These are phyloP conservation scores for Eleutherodactylus coqui DNA, from an alignment of 2,797 vertebrate genomes.

Conservation along the genomic window DNA sequence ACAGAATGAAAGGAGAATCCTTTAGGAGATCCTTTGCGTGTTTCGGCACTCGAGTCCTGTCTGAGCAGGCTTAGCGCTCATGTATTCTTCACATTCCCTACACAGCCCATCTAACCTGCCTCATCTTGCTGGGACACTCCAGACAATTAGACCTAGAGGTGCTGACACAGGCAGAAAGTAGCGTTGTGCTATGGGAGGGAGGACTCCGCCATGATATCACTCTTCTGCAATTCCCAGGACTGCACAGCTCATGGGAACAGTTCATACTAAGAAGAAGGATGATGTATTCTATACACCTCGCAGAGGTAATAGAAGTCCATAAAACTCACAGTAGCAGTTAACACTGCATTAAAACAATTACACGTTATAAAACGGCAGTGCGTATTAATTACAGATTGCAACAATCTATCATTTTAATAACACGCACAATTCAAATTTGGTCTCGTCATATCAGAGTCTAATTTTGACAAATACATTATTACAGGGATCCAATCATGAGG, in stretches of 20 bases:
- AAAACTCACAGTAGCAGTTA: background rate
- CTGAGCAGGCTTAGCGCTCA: conserved; percentile 34
- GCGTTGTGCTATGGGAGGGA: conserved; percentile 33
- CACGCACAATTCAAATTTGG: background rate
- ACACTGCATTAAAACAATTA: background rate
- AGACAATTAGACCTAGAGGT: conserved; percentile 48
- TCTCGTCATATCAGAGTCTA: background rate
- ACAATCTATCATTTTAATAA: background rate
- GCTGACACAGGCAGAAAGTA: conserved; percentile 56
- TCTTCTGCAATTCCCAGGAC: conserved; percentile 1
- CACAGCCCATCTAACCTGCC: conserved; percentile 39
- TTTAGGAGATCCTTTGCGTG: conserved; percentile 4
- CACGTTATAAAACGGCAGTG: background rate
- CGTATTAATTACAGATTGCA: background rate
- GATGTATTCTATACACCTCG: background rate
- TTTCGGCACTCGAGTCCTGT: conserved; percentile 33
- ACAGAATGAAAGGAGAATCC: conserved; percentile 40
- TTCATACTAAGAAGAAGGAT: background rate
- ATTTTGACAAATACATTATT: no score
- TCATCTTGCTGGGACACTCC: conserved; percentile 40
- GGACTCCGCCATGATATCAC: background rate
- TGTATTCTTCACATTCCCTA: conserved; percentile 37
- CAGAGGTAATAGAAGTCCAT: background rate
- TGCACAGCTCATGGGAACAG: background rate
- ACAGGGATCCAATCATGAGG: no score